A percentile compares a stretch with the other conserved stretches of the same genome.
Evolutionary conservation across 2,797 vertebrate species (phyloP).

Genomic region (Hipposideros larvatus): DNA sequence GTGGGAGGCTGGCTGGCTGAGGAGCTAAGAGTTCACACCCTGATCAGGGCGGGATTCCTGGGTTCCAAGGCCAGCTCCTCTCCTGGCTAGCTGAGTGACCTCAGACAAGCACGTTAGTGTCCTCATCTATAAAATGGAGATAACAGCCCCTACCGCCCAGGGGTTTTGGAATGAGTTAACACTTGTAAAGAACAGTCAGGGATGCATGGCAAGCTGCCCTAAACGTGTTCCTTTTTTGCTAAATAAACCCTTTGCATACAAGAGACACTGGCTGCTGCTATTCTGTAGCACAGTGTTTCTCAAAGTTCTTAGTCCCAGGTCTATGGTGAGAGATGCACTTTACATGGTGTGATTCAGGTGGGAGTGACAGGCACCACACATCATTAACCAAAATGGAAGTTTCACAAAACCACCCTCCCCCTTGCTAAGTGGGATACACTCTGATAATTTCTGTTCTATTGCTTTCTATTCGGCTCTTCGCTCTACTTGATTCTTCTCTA

Average conservation of each 20-base stretch:
- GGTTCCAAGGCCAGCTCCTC: background rate
- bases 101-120: background rate
- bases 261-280: background rate
- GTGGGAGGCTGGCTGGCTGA: rapidly evolving
- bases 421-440: background rate
- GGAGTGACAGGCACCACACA: background rate
- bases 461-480: background rate
- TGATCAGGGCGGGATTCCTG: rapidly evolving
- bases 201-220: background rate
- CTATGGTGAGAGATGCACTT: background rate
- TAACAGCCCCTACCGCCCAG: too few species aligned
- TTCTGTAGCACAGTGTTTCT: background rate
- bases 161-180: background rate
- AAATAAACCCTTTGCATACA: background rate
- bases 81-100: background rate
- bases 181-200: background rate
- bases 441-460: background rate
- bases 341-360: background rate
- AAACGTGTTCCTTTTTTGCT: background rate
- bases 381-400: background rate
- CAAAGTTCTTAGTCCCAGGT: background rate
- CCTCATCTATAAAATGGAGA: background rate
- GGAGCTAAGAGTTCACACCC: background rate
- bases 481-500: background rate
- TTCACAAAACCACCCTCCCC: background rate